Conservation (phyloP, 2,888 invertebrate species). For the Lomographa bimaculata region DNA sequence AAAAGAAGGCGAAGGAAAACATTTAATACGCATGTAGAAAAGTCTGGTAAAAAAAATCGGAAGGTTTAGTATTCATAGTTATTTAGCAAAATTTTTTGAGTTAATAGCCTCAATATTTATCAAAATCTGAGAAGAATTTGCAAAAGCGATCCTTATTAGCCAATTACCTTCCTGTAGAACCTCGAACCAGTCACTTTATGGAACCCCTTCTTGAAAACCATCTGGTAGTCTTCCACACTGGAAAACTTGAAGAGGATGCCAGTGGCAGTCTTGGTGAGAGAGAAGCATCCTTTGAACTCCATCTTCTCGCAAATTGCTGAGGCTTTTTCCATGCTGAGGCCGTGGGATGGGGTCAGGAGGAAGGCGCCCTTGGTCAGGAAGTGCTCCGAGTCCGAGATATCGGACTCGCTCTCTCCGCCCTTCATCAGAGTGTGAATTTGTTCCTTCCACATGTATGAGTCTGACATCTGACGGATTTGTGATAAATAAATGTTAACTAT, state of each 20-base stretch:
- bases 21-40: too few species aligned
- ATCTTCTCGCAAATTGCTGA: conserved; percentile 94
- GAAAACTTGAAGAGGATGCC: conserved; percentile 95
- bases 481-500: conserved; percentile 6
- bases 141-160: conserved; percentile 15
- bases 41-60: too few species aligned
- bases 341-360: conserved; percentile 93
- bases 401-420: conserved; percentile 91
- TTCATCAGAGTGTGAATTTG: conserved; percentile 84
- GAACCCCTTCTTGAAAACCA: conserved; percentile 93
- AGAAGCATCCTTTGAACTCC: conserved; percentile 94
- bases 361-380: conserved; percentile 93
- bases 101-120: too few species aligned
- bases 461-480: conserved; percentile 66
- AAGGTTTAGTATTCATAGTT: too few species aligned
- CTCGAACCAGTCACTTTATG: conserved; percentile 93
- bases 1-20: too few species aligned
- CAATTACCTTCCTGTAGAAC: conserved; percentile 91
- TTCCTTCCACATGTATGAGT: conserved; percentile 80
- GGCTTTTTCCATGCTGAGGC: conserved; percentile 93
- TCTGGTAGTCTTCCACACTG: conserved; percentile 93
- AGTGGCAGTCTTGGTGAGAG: conserved; percentile 93
- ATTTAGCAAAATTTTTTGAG: too few species aligned
- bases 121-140: conserved; percentile 10
- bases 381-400: conserved; percentile 88